phyloP scores from a whole-genome alignment of 2,113 vertebrate species.

The Lota lota region DNA sequence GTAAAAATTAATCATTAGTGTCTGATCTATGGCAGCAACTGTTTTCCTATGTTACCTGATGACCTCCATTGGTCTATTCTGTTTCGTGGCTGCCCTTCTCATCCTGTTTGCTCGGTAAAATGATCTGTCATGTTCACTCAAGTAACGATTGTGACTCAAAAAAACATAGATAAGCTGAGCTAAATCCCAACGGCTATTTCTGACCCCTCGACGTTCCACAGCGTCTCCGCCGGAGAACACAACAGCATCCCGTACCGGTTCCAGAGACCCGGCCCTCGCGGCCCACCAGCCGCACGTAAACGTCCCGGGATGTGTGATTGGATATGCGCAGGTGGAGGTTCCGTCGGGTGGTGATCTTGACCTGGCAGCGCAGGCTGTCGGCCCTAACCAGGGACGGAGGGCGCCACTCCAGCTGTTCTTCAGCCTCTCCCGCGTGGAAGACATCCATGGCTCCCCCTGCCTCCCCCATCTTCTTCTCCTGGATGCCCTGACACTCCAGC shows the following conservation, averaged over 20 bases:
- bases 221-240: background rate
- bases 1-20: too few species aligned
- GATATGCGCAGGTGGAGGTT: constrained; percentile 88
- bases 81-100: too few species aligned
- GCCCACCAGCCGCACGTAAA: constrained; percentile 86
- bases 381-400: constrained; percentile 34
- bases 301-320: constrained; percentile 87
- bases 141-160: too few species aligned
- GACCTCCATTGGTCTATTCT: too few species aligned
- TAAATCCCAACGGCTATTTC: too few species aligned
- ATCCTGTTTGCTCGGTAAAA: too few species aligned
- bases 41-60: too few species aligned
- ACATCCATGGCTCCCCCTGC: constrained; percentile 46
- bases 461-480: constrained; percentile 11
- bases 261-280: constrained; percentile 82
- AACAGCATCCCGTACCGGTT: constrained; percentile 39
- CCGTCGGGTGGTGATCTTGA: constrained; percentile 89
- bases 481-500: constrained; percentile 5
- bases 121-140: too few species aligned
- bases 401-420: constrained; percentile 21
- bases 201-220: too few species aligned
- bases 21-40: too few species aligned
- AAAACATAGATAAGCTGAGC: too few species aligned
- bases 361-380: constrained; percentile 86
- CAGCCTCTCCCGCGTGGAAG: constrained; percentile 45